Base-by-base conservation (phyloP, 2,888 invertebrate species). In the Parapristionchus giblindavisi region DNA sequence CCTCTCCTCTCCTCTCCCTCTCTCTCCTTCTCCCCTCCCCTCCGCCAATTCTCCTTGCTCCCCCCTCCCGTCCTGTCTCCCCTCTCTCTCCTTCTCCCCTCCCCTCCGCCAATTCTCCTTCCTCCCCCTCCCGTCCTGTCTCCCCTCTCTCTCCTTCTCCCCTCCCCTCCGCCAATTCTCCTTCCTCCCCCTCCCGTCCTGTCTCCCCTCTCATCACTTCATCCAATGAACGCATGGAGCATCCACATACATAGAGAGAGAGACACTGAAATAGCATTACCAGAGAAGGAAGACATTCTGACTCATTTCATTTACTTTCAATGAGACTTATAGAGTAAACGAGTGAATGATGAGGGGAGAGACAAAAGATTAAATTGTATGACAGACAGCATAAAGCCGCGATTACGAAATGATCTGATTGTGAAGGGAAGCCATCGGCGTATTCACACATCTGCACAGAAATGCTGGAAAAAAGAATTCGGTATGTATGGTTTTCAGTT, bases 101-200 rank as follows among this genome's bases (percentile, higher is more conserved):
- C 17, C 24, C 24, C 17, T 24, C 27, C 54, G 65, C 56, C 32
- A 54, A 60, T 70, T 60, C 66, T 61, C 40, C 65, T 54, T 71
- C 65, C 60, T 61, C 32, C 38, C 61, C 74, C 65, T 68, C 60
- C 61, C 51, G 60, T 40, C 61, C n/a, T 5, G 29, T 61, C 34
- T 2, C 43, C 8, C 17, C 43, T 43, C 43, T 43, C 43, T 43
- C 43, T 43, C 43, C 17, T 17, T 43, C 43, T 43, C 43, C 17
- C 43, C 17, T 17, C 17, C 43, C 17, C 43, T 43, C 43, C 17
- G 11, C 17, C 43, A 14, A 8, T 43, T 17, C 17, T 17, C 17
- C 43, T 17, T 17, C 17, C 43, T 43, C 43, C 17, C 43, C 17
- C 43, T 43, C 17, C 43, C 43, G 43, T 43, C 43, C 11, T 43